Base-by-base conservation (phyloP, 1,140 invertebrate species). In the Pinna nobilis region DNA sequence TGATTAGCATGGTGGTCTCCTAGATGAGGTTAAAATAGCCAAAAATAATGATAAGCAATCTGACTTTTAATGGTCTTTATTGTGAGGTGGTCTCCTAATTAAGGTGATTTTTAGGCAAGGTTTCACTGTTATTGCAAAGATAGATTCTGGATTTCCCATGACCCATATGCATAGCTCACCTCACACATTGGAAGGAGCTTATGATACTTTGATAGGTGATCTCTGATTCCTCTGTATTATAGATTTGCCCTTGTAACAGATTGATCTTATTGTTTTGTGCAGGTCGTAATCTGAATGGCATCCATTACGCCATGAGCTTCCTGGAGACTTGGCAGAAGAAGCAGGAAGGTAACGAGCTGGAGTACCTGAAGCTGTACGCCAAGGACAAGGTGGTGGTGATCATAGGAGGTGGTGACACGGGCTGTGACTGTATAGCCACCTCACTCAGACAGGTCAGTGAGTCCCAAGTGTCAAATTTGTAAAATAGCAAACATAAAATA, bases 401-500 rank as follows among this genome's bases (percentile, higher is more conserved):
- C 68, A 97, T 99, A 81, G 98, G 98, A 25, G 98, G 98, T 15
- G 98, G 98, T 32, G 98, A 99, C 88, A 99, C 98, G n/a, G 98
- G 98, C 0, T 98, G 96, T 90, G 98, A 99, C 92, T 99, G 98
- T 86, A 99, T 99, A 88, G 98, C 95, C 44, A 99, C 98, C 2
- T 97, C 97, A 3, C 91, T 99, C 15, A 92, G 98, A 83, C 97
- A 99, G 89, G 93, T 93, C 80, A 84, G 84, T 53, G 25, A 3
- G 50, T 20, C 23, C 23, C 50, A 53, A 23, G 59, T 32, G 28
- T 37, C 15, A 39, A n/a, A n/a, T n/a, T n/a, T n/a, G n/a, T n/a
- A n/a, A n/a, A n/a, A n/a, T n/a, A n/a, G n/a, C n/a, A n/a, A n/a
- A n/a, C n/a, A n/a, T n/a, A n/a, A n/a, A n/a, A n/a, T n/a, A n/a